phyloP scores from a whole-genome alignment of 2,888 invertebrate species.

The Acanthopleura granulata region DNA sequence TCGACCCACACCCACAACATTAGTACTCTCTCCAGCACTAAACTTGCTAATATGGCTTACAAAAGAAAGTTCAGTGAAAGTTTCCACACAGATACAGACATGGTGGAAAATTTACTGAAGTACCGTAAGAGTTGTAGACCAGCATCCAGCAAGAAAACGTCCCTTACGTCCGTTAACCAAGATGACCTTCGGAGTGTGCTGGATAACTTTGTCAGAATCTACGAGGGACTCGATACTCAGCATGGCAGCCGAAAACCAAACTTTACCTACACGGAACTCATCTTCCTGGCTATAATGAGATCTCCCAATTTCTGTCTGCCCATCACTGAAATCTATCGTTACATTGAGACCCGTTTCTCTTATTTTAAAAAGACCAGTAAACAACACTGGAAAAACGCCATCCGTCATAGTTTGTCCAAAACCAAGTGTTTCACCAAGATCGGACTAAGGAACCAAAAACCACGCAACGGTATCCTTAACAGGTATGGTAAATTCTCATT shows the following conservation, averaged over 20 bases:
- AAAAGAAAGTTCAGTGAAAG: slow-evolving; percentile 5
- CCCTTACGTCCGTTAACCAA: not conserved
- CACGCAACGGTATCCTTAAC: not conserved
- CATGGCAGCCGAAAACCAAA: not conserved
- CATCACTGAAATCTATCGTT: slow-evolving; percentile 26
- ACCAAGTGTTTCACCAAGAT: slow-evolving; percentile 55
- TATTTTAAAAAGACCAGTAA: slow-evolving; percentile 45
- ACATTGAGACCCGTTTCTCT: slow-evolving; percentile 45
- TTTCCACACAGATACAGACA: not conserved
- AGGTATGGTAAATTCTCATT: not conserved
- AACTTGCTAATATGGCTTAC: not conserved
- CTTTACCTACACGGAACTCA: slow-evolving; percentile 19
- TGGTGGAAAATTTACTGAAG: not conserved
- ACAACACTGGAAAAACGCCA: slow-evolving; percentile 53
- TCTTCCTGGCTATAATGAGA: slow-evolving; percentile 19
- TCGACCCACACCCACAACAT: too few species aligned
- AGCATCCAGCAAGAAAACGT: not conserved
- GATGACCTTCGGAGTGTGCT: not conserved
- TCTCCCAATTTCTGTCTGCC: slow-evolving; percentile 21
- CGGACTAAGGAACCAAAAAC: slow-evolving; percentile 28
- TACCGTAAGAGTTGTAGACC: not conserved
- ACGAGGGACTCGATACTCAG: not conserved
- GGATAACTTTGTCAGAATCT: slow-evolving; percentile 10
- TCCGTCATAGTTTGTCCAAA: slow-evolving; percentile 52
- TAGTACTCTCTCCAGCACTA: too few species aligned